Conservation (phyloP, 2,113 vertebrate species). For the Jacana jacana region DNA sequence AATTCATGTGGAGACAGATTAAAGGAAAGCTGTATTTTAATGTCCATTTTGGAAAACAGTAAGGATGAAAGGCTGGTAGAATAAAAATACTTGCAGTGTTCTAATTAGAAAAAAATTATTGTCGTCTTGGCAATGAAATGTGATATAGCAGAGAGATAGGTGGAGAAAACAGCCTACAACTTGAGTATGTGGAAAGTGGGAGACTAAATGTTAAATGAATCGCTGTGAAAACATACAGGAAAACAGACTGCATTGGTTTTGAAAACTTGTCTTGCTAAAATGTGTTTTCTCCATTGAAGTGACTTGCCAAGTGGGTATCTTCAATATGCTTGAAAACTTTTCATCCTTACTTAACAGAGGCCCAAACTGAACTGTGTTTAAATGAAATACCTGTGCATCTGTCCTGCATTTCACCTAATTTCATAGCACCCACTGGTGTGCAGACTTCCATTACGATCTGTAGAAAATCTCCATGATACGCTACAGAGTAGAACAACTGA, state of each 20-base stretch:
- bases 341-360: background rate
- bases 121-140: background rate
- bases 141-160: too few species aligned
- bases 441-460: background rate
- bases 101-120: background rate
- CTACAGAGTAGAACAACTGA: background rate
- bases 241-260: background rate
- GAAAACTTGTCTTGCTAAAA: background rate
- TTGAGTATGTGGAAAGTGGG: background rate
- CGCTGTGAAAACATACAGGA: background rate
- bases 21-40: background rate
- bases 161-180: background rate
- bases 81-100: background rate
- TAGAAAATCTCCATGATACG: background rate
- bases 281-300: background rate
- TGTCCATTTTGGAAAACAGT: background rate
- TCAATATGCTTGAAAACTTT: background rate
- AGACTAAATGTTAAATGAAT: background rate
- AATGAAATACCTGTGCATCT: background rate
- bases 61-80: background rate
- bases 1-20: background rate
- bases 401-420: background rate
- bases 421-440: background rate
- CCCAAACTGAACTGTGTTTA: background rate
- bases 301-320: background rate